A percentile compares a stretch with the other conserved stretches of the same genome.
phyloP scores from a whole-genome alignment of 2,797 vertebrate species.

The Eleutherodactylus coqui region DNA sequence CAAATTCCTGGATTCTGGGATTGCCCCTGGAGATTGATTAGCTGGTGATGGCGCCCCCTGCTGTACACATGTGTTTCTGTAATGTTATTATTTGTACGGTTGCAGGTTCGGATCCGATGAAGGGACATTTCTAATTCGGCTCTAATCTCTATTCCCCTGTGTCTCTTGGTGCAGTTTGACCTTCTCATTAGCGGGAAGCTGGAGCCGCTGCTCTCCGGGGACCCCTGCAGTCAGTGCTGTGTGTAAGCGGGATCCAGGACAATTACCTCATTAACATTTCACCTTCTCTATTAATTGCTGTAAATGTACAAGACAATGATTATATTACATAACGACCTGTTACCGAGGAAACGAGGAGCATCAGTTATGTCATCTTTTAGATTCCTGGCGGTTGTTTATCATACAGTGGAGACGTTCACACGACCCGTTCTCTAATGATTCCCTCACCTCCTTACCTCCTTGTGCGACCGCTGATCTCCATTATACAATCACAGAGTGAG shows the following conservation, averaged over 20 bases:
- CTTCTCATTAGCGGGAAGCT: background rate
- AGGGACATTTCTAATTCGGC: background rate
- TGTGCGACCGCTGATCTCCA: background rate
- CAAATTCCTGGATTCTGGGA: too few relatives aligned
- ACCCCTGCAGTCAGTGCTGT: background rate
- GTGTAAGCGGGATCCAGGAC: background rate
- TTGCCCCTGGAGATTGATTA: too few relatives aligned
- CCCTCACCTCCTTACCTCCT: background rate
- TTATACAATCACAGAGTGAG: background rate
- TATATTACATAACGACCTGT: background rate
- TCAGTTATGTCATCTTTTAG: background rate
- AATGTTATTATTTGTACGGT: too few relatives aligned
- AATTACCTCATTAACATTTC: constrained; percentile 3
- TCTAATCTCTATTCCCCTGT: background rate
- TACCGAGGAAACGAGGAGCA: background rate
- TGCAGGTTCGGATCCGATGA: too few relatives aligned
- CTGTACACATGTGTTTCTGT: too few relatives aligned
- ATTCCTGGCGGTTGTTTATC: background rate
- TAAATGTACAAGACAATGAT: background rate
- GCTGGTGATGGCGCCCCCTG: too few relatives aligned
- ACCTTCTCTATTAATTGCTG: constrained; percentile 16
- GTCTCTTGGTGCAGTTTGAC: background rate
- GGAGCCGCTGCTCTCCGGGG: background rate
- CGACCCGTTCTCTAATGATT: background rate
- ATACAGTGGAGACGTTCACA: background rate